These are phyloP conservation scores for Vesta saturnalis DNA, from an alignment of 2,888 invertebrate genomes.

Conservation along the genomic window DNA sequence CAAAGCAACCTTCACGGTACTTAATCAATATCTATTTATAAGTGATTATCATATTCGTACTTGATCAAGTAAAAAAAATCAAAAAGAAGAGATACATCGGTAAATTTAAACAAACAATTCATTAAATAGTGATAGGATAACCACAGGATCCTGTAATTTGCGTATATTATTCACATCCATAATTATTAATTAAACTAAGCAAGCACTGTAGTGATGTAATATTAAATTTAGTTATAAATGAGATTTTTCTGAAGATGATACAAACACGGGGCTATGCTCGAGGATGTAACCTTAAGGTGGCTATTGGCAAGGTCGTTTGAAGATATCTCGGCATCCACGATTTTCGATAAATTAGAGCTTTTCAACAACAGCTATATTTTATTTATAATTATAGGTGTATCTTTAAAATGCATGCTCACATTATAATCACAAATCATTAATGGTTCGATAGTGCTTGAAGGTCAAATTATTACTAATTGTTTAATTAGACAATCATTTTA, in stretches of 20 bases:
- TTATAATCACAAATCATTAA: not conserved
- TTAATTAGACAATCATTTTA: not conserved
- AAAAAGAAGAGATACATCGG: not conserved
- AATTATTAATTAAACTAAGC: conserved; percentile 35
- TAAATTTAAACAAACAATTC: conserved; percentile 7
- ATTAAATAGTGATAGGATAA: conserved; percentile 15
- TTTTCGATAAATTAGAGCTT: conserved; percentile 1
- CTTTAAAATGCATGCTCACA: not conserved
- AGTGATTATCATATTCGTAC: conserved; percentile 27
- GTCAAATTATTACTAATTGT: conserved; percentile 1
- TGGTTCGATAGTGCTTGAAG: not conserved
- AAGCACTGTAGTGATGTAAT: conserved; percentile 36
- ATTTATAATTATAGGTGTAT: not conserved
- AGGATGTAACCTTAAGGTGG: conserved; percentile 27
- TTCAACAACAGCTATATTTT: conserved; percentile 1
- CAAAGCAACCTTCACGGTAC: conserved; percentile 28
- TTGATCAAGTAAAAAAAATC: conserved; percentile 19
- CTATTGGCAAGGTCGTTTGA: conserved; percentile 19
- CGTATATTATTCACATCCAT: conserved; percentile 23
- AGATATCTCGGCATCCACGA: conserved; percentile 1
- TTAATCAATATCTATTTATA: conserved; percentile 37
- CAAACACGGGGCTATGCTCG: conserved; percentile 29
- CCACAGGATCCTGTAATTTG: conserved; percentile 36
- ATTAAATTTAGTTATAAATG: conserved; percentile 11
- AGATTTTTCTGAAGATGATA: conserved; percentile 25